These are phyloP conservation scores for Trachelus iudaicus DNA, from an alignment of 2,888 invertebrate species.

Conservation along the genomic window DNA sequence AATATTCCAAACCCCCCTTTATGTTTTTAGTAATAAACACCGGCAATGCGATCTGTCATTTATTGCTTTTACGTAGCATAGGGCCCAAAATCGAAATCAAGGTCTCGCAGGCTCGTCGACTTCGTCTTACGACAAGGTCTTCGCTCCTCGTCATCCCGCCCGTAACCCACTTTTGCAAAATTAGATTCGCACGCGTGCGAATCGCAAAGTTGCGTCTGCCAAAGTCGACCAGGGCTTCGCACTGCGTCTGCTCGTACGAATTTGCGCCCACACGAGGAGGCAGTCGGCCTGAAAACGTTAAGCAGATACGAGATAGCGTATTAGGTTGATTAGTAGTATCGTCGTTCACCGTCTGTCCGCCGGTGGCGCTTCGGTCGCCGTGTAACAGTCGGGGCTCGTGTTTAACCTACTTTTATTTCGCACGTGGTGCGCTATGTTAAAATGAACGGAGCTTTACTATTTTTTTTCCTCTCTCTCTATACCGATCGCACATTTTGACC, in stretches of 20 bases:
- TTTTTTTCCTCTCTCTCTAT: background rate
- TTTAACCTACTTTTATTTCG: background rate
- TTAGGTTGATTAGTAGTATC: background rate
- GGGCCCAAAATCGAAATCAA: no score
- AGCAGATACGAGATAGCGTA: background rate
- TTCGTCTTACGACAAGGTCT: background rate
- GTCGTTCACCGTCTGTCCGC: background rate
- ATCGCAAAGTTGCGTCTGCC: background rate
- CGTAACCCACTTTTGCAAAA: constrained; percentile 42
- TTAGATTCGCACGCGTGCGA: constrained; percentile 32
- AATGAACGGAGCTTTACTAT: background rate
- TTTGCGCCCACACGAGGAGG: background rate
- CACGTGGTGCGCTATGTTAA: background rate
- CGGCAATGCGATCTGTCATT: no score
- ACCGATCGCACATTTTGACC: background rate
- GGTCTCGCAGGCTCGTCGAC: no score
- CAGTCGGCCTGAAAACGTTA: background rate
- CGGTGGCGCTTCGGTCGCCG: background rate
- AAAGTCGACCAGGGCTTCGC: constrained; percentile 15
- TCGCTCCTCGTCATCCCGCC: constrained; percentile 11
- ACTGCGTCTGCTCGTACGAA: constrained; percentile 26
- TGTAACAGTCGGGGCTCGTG: background rate
- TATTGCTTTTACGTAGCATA: no score
- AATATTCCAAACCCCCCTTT: no score
- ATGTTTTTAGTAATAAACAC: no score